Conservation (phyloP, 2,113 vertebrate genomes). For the Rhizomys pruinosus region DNA sequence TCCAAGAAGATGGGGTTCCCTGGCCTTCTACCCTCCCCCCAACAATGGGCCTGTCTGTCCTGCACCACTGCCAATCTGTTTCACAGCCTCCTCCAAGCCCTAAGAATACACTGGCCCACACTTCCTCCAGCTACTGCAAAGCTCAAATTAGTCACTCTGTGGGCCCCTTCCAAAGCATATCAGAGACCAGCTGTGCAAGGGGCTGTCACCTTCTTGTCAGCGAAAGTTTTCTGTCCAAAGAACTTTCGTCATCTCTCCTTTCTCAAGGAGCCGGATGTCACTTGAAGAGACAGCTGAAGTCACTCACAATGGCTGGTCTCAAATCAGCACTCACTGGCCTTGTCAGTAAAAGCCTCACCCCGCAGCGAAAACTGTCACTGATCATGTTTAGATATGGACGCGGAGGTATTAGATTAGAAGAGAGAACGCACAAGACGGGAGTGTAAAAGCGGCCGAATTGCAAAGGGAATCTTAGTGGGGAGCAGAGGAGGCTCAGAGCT, state of each 20-base stretch:
- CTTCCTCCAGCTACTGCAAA: slow-evolving; percentile 86
- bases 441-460: slow-evolving; percentile 91
- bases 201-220: slow-evolving; percentile 97
- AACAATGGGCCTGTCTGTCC: background rate
- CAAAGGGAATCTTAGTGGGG: slow-evolving; percentile 89
- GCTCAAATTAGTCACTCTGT: slow-evolving; percentile 92
- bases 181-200: slow-evolving; percentile 93
- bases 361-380: slow-evolving; percentile 93
- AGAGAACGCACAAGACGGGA: slow-evolving; percentile 89
- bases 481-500: slow-evolving; percentile 77
- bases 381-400: slow-evolving; percentile 91
- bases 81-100: slow-evolving; percentile 82
- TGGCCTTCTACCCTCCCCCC: background rate
- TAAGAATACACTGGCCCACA: slow-evolving; percentile 83
- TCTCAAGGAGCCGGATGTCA: slow-evolving; percentile 96
- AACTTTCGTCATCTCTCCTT: slow-evolving; percentile 92
- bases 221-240: slow-evolving; percentile 97
- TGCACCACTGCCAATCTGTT: background rate
- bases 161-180: slow-evolving; percentile 89
- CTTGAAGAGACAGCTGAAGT: slow-evolving; percentile 96
- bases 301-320: slow-evolving; percentile 96
- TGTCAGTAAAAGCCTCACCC: slow-evolving; percentile 95
- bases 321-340: slow-evolving; percentile 96
- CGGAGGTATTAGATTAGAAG: slow-evolving; percentile 90
- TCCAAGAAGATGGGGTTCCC: background rate